phyloP scores from a whole-genome alignment of 2,113 vertebrate species.

The Synchiropus splendidus region DNA sequence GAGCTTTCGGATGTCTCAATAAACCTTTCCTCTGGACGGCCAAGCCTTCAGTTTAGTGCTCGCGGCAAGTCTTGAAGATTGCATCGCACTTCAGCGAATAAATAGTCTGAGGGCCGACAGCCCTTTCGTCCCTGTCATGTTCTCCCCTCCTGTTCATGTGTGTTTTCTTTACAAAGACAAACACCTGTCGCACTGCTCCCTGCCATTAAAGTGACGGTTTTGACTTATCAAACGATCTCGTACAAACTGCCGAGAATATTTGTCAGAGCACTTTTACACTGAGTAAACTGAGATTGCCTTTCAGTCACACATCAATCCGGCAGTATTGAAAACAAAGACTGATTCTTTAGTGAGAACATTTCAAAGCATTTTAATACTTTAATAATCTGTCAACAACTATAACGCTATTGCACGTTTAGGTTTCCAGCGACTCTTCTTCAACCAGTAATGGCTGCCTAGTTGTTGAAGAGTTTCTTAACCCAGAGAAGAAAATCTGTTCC shows the following conservation, averaged over 20 bases:
- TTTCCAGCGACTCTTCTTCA: too few species aligned
- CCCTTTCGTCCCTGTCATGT: slow-evolving; percentile 3
- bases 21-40: slow-evolving; percentile 24
- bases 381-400: too few species aligned
- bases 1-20: slow-evolving; percentile 45
- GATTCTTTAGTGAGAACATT: too few species aligned
- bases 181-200: slow-evolving; percentile 10
- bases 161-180: slow-evolving; percentile 7
- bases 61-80: slow-evolving; percentile 8
- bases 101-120: too few species aligned
- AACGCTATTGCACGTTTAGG: too few species aligned
- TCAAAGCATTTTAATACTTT: too few species aligned
- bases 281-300: slow-evolving; percentile 19
- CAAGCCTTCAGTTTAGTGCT: slow-evolving; percentile 39
- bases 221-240: slow-evolving; percentile 49
- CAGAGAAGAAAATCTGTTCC: too few species aligned
- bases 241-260: slow-evolving; percentile 37
- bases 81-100: too few species aligned
- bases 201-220: slow-evolving; percentile 35
- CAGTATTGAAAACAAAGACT: too few species aligned
- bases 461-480: too few species aligned
- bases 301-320: neutral
- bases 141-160: slow-evolving; percentile 9
- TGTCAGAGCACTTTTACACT: slow-evolving; percentile 1
- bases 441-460: too few species aligned